A percentile compares a stretch with the other conserved stretches of the same genome.
Evolutionary conservation across 2,888 invertebrate genomes (phyloP).

Genomic region (Tenthredo scrophulariae): DNA sequence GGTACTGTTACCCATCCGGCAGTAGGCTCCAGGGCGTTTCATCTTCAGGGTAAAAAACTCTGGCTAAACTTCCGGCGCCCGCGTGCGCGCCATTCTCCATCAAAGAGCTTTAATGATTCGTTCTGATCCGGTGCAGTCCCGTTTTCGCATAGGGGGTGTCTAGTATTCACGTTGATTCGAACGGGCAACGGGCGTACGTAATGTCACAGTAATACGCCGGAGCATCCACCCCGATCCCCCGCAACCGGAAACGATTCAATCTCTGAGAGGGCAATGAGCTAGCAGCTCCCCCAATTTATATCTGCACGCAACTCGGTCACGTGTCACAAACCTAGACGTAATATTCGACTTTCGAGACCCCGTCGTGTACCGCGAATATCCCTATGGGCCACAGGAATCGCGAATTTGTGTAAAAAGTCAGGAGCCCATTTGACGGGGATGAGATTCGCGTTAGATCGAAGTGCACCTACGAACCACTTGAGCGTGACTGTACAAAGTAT

Average conservation of each 20-base stretch:
- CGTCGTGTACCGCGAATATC: neutral
- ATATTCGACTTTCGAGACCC: neutral
- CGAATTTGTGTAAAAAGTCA: neutral
- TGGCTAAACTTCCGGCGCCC: slow-evolving; percentile 75
- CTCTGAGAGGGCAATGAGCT: slow-evolving; percentile 61
- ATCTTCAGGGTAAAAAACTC: slow-evolving; percentile 54
- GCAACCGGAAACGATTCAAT: slow-evolving; percentile 76
- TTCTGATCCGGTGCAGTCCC: slow-evolving; percentile 71
- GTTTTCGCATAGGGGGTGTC: slow-evolving; percentile 35
- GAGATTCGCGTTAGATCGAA: neutral
- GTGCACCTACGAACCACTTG: neutral
- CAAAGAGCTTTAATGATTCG: slow-evolving; percentile 74
- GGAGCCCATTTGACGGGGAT: neutral
- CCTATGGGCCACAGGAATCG: neutral
- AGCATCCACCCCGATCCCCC: slow-evolving; percentile 73
- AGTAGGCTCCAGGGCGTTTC: slow-evolving; percentile 60
- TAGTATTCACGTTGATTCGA: slow-evolving; percentile 35
- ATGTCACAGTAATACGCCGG: slow-evolving; percentile 74
- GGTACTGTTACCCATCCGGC: slow-evolving; percentile 31
- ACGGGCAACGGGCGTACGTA: slow-evolving; percentile 61
- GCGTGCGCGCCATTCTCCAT: slow-evolving; percentile 69
- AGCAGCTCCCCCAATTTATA: slow-evolving; percentile 73
- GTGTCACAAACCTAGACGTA: slow-evolving; percentile 39
- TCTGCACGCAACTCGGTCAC: slow-evolving; percentile 28
- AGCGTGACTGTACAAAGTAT: slow-evolving; percentile 2